A percentile compares a stretch with the other conserved stretches of the same genome.
Evolutionary conservation across 2,888 invertebrate genomes (phyloP).

Genomic region (Drosophila basisetae): DNA sequence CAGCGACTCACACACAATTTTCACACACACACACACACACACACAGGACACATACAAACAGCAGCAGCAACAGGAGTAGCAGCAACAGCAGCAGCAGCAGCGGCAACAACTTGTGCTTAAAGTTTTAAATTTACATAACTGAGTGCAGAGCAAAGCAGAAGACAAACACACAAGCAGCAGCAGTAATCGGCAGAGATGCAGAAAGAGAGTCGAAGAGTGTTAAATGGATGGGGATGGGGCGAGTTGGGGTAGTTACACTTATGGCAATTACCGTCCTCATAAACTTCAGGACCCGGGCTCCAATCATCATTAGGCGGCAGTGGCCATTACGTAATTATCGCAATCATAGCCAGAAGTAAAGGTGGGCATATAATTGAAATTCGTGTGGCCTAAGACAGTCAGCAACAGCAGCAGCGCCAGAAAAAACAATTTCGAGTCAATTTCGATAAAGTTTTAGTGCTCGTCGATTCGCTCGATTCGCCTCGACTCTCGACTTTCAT

Average conservation of each 20-base stretch:
- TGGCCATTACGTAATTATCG: slow-evolving; percentile 80
- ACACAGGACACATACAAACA: slow-evolving; percentile 16
- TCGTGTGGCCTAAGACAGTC: slow-evolving; percentile 57
- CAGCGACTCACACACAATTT: slow-evolving; percentile 19
- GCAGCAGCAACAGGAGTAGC: slow-evolving; percentile 6
- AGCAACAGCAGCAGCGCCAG: slow-evolving; percentile 7
- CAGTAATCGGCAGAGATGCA: slow-evolving; percentile 4
- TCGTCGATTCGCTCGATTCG: slow-evolving; percentile 5
- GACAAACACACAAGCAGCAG: slow-evolving; percentile 11
- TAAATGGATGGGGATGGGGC: background rate
- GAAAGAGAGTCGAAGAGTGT: background rate
- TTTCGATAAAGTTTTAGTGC: slow-evolving; percentile 77
- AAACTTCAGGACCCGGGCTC: slow-evolving; percentile 56
- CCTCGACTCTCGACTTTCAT: slow-evolving; percentile 58
- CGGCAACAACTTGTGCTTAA: slow-evolving; percentile 71
- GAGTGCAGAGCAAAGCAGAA: slow-evolving; percentile 41
- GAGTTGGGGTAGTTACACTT: slow-evolving; percentile 49
- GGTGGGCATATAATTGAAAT: slow-evolving; percentile 74
- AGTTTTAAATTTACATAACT: slow-evolving; percentile 76
- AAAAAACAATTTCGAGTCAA: slow-evolving; percentile 77
- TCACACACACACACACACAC: background rate
- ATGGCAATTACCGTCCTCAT: slow-evolving; percentile 72
- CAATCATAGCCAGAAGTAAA: slow-evolving; percentile 64
- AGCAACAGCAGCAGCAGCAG: slow-evolving; percentile 31
- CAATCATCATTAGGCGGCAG: slow-evolving; percentile 75